These are phyloP conservation scores for Apodemus agrarius DNA, from an alignment of 2,797 vertebrate genomes.

Conservation along the genomic window DNA sequence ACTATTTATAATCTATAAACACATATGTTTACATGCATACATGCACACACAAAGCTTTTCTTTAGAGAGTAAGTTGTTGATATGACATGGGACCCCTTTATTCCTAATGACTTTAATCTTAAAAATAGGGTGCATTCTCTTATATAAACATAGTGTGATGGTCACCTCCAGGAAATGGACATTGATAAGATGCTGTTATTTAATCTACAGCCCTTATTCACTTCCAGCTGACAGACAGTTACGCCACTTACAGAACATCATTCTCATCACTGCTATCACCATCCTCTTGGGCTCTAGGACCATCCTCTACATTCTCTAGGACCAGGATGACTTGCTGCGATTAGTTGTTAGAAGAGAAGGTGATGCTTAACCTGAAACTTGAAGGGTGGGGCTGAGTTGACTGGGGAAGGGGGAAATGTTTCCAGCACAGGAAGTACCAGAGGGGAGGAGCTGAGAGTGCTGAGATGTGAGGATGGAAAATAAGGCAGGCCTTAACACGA, in stretches of 20 bases:
- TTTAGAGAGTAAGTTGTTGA: background rate
- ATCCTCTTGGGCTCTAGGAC: background rate
- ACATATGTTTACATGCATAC: background rate
- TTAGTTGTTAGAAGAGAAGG: background rate
- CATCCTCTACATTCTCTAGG: background rate
- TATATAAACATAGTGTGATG: background rate
- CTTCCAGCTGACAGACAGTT: background rate
- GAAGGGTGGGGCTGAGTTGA: slow-evolving; percentile 8
- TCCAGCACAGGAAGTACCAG: background rate
- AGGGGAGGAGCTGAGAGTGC: background rate
- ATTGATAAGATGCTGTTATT: background rate
- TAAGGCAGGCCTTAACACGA: background rate
- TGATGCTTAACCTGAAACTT: background rate
- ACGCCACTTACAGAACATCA: background rate
- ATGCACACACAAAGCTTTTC: background rate
- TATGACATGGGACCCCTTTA: background rate
- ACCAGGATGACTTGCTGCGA: background rate
- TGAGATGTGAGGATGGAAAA: background rate
- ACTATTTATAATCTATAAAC: background rate
- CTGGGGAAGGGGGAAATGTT: background rate
- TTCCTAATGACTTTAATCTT: background rate
- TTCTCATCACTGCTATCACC: background rate
- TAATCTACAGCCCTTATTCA: slow-evolving; percentile 5
- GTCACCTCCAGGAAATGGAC: background rate
- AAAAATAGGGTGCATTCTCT: background rate